Percentiles rank a stretch among this genome's conserved stretches.
Evolutionary conservation across 1,140 invertebrate species (phyloP).

Genomic region (Pseudomyrmex dendroicus): DNA sequence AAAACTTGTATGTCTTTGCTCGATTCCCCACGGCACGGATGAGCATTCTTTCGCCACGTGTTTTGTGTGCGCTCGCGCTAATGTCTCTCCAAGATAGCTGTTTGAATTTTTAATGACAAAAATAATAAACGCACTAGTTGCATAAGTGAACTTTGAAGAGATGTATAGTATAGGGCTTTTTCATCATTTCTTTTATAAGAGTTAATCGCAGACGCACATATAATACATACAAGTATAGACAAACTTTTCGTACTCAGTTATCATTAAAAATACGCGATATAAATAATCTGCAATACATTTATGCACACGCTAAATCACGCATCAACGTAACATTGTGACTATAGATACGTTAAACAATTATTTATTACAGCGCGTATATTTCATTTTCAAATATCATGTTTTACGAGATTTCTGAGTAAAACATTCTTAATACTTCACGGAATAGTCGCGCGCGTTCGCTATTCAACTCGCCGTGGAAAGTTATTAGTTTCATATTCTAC

Average conservation of each 20-base stretch:
- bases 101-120: conserved; percentile 9
- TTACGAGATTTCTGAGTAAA: not conserved
- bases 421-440: not conserved
- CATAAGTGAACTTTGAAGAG: not conserved
- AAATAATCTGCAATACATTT: no score
- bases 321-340: no score
- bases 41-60: conserved; percentile 66
- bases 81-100: conserved; percentile 28
- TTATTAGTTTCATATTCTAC: conserved; percentile 35
- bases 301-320: no score
- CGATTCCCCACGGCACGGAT: conserved; percentile 27
- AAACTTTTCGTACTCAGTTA: no score
- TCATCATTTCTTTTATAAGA: not conserved
- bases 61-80: conserved; percentile 57
- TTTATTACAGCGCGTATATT: not conserved
- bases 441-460: not conserved
- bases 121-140: not conserved
- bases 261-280: no score
- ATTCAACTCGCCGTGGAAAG: conserved; percentile 38
- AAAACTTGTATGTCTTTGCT: conserved; percentile 20
- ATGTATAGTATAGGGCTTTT: not conserved
- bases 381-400: not conserved
- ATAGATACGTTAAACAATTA: not conserved
- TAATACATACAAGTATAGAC: no score
- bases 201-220: not conserved